phyloP scores from a whole-genome alignment of 1,140 invertebrate species.

The Campoletis sonorensis region DNA sequence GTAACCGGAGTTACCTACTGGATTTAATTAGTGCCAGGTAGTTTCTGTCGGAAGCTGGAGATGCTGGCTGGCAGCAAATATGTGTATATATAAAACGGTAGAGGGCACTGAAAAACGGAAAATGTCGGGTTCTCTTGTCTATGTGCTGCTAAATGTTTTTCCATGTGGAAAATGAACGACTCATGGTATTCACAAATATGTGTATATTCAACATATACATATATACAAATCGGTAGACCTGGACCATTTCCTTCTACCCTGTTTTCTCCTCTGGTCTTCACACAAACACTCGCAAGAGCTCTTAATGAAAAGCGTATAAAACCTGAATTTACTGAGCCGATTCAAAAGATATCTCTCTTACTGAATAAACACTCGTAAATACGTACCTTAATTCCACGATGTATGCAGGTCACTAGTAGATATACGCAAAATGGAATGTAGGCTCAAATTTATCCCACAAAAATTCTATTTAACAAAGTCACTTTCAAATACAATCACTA shows the following conservation, averaged over 20 bases:
- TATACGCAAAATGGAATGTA: no score
- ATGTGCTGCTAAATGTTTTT: constrained; percentile 62
- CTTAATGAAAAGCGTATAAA: constrained; percentile 63
- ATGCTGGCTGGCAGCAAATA: constrained; percentile 35
- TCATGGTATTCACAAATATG: not conserved
- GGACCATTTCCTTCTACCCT: constrained; percentile 1
- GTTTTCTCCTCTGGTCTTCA: constrained; percentile 40
- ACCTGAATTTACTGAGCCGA: constrained; percentile 56
- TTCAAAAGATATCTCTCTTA: not conserved
- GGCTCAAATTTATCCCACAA: no score
- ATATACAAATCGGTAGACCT: not conserved
- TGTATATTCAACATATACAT: no score
- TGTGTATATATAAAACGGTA: not conserved
- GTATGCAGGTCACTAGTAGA: no score
- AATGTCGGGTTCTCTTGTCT: not conserved
- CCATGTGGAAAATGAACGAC: constrained; percentile 53
- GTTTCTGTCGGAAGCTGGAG: constrained; percentile 46
- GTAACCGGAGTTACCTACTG: constrained; percentile 46
- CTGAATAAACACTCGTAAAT: not conserved
- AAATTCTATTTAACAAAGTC: no score
- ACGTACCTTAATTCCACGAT: no score
- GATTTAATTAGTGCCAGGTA: constrained; percentile 63
- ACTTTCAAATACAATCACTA: no score
- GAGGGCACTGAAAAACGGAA: constrained; percentile 36
- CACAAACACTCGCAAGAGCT: constrained; percentile 48